Percentiles rank a stretch among this genome's conserved stretches.
Evolutionary conservation across 92 coral and sea anemone genomes (phyloP).

Genomic region (Zoanthus sansibaricus): DNA sequence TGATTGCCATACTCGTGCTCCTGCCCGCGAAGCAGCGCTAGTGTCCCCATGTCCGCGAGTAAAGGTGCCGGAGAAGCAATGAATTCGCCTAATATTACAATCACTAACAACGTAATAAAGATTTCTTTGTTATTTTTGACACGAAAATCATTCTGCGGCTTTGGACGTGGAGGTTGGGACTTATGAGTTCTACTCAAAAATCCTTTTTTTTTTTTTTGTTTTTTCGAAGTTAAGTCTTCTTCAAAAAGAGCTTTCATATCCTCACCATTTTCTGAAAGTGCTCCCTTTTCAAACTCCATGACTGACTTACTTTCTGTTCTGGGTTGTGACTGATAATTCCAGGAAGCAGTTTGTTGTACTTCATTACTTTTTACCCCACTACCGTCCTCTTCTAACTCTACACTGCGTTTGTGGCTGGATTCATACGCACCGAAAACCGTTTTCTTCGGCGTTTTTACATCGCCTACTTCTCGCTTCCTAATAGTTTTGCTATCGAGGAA

Average conservation of each 20-base stretch:
- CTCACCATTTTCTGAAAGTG: constrained; percentile 12
- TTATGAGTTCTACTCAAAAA: constrained; percentile 5
- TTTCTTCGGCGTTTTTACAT: not conserved
- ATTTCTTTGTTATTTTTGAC: constrained; percentile 77
- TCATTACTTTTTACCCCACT: not conserved
- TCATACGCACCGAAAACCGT: not conserved
- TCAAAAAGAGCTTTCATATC: constrained; percentile 6
- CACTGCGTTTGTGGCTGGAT: not conserved
- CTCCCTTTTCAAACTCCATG: not conserved
- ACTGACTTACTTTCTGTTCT: not conserved
- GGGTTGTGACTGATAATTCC: not conserved
- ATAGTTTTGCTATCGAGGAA: not conserved
- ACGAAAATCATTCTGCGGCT: constrained; percentile 76
- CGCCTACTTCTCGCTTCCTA: not conserved
- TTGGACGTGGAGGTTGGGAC: constrained; percentile 47
- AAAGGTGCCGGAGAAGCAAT: constrained; percentile 93
- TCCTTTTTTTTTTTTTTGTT: not conserved
- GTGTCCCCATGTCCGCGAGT: constrained; percentile 86
- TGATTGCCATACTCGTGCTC: constrained; percentile 88
- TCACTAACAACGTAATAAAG: constrained; percentile 73
- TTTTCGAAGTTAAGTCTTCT: not conserved
- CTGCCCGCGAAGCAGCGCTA: constrained; percentile 70
- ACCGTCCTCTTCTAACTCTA: not conserved
- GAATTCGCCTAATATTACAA: constrained; percentile 80
- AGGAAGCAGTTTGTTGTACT: not conserved